Percentiles rank a stretch among this genome's conserved stretches.
phyloP scores from a whole-genome alignment of 2,113 vertebrate species.

The Salvelinus namaycush region DNA sequence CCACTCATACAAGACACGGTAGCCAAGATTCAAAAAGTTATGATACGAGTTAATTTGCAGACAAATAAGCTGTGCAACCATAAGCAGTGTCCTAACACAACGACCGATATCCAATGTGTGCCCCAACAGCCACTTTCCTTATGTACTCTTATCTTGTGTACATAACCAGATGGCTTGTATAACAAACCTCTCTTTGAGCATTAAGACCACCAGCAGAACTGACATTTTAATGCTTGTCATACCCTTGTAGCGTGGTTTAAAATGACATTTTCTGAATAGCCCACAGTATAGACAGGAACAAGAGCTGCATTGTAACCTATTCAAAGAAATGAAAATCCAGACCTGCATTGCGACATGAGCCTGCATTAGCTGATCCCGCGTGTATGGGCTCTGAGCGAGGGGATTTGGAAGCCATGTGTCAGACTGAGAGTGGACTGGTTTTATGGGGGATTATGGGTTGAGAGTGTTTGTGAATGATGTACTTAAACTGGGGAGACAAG shows the following conservation, averaged over 20 bases:
- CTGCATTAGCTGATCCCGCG: conserved; percentile 42
- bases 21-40: no score
- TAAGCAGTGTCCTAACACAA: no score
- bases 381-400: background rate
- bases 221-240: conserved; percentile 36
- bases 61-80: no score
- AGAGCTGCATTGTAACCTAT: conserved; percentile 53
- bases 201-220: background rate
- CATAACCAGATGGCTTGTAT: background rate
- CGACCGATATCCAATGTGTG: no score
- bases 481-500: background rate
- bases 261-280: conserved; percentile 49
- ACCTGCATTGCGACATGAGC: conserved; percentile 34
- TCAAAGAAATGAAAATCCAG: conserved; percentile 42
- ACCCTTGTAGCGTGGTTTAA: conserved; percentile 21
- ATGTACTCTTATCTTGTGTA: background rate
- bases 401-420: conserved; percentile 34
- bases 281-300: conserved; percentile 48
- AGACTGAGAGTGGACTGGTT: conserved; percentile 20
- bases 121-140: background rate
- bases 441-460: conserved; percentile 22
- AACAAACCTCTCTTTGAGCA: background rate
- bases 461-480: conserved; percentile 13
- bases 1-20: background rate
- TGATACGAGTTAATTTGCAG: no score